A percentile compares a stretch with the other conserved stretches of the same genome.
phyloP scores from a whole-genome alignment of 2,113 vertebrate genomes.

The Phocoena sinus region DNA sequence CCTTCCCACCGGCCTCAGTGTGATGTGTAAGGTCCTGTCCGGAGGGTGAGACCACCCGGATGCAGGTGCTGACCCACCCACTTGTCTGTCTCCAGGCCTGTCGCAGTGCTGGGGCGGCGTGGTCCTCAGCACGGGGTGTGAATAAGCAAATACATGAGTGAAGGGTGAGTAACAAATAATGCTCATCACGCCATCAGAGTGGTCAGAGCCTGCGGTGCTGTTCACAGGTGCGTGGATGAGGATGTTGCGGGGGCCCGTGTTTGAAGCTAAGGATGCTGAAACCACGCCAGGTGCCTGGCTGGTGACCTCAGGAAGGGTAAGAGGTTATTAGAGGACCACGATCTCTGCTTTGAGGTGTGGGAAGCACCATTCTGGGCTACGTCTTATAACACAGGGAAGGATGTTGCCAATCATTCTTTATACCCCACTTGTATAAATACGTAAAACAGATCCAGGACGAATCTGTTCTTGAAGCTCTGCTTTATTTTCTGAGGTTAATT shows the following conservation, averaged over 20 bases:
- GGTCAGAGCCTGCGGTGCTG: accelerated
- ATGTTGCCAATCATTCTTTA: accelerated
- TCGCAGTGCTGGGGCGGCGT: not conserved
- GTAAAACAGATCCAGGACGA: accelerated
- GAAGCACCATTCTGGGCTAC: not conserved
- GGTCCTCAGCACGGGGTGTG: accelerated
- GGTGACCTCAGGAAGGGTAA: not conserved
- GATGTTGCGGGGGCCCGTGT: accelerated
- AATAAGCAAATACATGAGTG: accelerated
- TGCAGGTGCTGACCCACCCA: accelerated
- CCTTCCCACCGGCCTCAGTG: accelerated
- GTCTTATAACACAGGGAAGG: not conserved
- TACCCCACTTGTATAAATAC: accelerated
- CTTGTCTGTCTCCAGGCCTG: not conserved
- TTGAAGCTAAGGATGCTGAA: not conserved
- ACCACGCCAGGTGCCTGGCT: accelerated
- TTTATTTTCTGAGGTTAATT: not conserved
- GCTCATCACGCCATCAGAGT: accelerated
- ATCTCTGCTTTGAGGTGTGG: not conserved
- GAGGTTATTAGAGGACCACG: accelerated
- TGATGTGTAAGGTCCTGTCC: not conserved
- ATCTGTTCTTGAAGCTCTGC: not conserved
- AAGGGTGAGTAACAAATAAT: accelerated
- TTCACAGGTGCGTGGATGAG: accelerated
- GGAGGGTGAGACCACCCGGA: accelerated